Evolutionary conservation across 1,140 invertebrate genomes (phyloP), one percentile per base, ranked within the genome.

Genomic region (Kradibia gibbosae): DNA sequence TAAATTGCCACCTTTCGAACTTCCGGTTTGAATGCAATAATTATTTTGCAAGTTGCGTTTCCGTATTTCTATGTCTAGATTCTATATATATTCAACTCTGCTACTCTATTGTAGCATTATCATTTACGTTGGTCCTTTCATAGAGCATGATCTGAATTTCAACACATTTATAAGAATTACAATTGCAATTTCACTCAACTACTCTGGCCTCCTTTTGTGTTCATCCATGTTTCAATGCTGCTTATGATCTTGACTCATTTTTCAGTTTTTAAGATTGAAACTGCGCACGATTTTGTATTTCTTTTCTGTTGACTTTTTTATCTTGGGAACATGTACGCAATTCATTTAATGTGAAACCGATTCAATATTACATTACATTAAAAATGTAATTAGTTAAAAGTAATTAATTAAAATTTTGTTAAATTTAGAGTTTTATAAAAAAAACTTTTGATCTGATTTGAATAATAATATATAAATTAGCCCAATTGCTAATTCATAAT

Each of bases 1-100:
- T 8, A n/a, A 13, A 65, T 82, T 72, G 60, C 81, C 72, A 72
- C 50, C 50, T 71, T 79, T 72, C 36, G 13, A 71, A 62, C 74
- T 79, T 82, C 83, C 85, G 81, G 76, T 62, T 53, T 34, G 31
- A 67, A 34, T 70, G 57, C 48, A 50, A 70, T 53, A 28, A 70
- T 78, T 70, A 53, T 78, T 67, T 53, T 53, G 76, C 20, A 78
- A 48, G 13, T n/a, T 36, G 8, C 25, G 20, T 25, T 2, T 78
- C 60, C 31, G 31, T 74, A 10, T 55, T 60, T 75, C 55, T 60
- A 25, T 8, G 50, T 42, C 17, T 50, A 17, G 17, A 8, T 67
- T 25, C n/a, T 75, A n/a, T 78, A 78, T 70, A 78, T 36, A 78
- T 78, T 39, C 17, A 22, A 15, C 60, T 31, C 53, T 39, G 25